Evolutionary conservation across 1,140 invertebrate species (phyloP).

Genomic region (Phymorhynchus buccinoides): DNA sequence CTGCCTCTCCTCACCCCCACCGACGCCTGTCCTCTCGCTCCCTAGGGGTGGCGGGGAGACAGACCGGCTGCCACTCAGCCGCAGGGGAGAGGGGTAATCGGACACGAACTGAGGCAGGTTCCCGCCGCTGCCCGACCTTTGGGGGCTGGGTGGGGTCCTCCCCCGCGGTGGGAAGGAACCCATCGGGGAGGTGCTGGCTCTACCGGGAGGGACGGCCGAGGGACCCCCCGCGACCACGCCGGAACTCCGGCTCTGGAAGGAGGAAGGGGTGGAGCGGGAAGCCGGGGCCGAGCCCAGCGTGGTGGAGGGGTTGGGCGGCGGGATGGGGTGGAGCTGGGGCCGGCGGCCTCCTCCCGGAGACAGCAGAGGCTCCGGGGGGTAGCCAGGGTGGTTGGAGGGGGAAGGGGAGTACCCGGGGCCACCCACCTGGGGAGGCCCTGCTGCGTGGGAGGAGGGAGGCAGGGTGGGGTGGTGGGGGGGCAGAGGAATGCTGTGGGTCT

Average conservation of each 20-base stretch:
- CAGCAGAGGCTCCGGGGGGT: conserved; percentile 4
- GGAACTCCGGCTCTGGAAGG: conserved; percentile 32
- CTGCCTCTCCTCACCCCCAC: conserved; percentile 27
- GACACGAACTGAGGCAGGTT: neutral
- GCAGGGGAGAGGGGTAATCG: neutral
- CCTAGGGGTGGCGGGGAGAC: conserved; percentile 27
- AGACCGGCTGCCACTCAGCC: neutral
- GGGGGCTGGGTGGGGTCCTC: conserved; percentile 2
- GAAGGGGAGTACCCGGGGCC: neutral
- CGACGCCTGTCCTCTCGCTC: neutral
- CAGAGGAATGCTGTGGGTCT: neutral
- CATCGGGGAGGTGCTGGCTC: neutral
- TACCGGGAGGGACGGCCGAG: neutral
- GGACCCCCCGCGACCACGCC: conserved; percentile 10
- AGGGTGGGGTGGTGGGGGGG: conserved; percentile 22
- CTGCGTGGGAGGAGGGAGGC: neutral
- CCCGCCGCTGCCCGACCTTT: neutral
- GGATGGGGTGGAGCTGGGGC: conserved; percentile 41
- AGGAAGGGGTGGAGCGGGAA: conserved; percentile 18
- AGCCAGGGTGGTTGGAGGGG: neutral
- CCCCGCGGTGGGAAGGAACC: neutral
- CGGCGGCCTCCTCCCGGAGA: conserved; percentile 38
- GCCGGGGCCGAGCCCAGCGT: conserved; percentile 21
- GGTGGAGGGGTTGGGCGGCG: conserved; percentile 37
- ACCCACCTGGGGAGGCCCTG: neutral